Base-by-base conservation (phyloP, 2,797 vertebrate species). In the Acrossocheilus wenchowensis region DNA sequence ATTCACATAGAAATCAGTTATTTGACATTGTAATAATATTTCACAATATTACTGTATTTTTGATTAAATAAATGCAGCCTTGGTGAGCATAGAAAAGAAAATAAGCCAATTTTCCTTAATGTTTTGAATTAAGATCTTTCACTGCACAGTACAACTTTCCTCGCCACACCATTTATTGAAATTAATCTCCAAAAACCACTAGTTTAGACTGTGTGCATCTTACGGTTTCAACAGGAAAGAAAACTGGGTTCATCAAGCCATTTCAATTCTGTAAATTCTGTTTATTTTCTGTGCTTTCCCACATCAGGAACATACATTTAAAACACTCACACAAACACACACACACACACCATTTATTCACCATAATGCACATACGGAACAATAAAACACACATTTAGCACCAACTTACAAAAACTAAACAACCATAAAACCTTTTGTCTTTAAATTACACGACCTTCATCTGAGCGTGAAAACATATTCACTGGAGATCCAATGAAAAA, bases 341-440 rank as follows among this genome's bases (percentile, higher is more conserved):
- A 52, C 52, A 78, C 12, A 6, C 57, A 79, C 82, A 81, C 83
- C 71, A 43, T 77, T 82, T 88, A 89, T 66, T 66, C 64, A 66
- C 64, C 68, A 3, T 85, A 54, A 34, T 69, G 74, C 75, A 85
- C 62, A 9, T 71, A 69, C 36, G 57, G 82, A 52, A 78, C 73
- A 84, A 77, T 75, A 50, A 78, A 50, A 83, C 36, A 82, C 81
- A 78, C 43, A 8, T 50, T 54, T 72, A 19, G 75, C 75, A 85
- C 64, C 39, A 72, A 52, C n/a, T 23, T 26, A 79, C 75, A 36
- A 85, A 85, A 72, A 68, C 41, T 26, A 72, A 41, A 83, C 26
- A 34, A 1, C 54, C 48, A 54, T 82, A 19, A 71, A 54, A 71
- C 66, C 48, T 57, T 75, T 64, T 36, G 7, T 83, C 7, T 64